Evolutionary conservation across 2,888 invertebrate species (phyloP).

Genomic region (Zonitis immaculata): DNA sequence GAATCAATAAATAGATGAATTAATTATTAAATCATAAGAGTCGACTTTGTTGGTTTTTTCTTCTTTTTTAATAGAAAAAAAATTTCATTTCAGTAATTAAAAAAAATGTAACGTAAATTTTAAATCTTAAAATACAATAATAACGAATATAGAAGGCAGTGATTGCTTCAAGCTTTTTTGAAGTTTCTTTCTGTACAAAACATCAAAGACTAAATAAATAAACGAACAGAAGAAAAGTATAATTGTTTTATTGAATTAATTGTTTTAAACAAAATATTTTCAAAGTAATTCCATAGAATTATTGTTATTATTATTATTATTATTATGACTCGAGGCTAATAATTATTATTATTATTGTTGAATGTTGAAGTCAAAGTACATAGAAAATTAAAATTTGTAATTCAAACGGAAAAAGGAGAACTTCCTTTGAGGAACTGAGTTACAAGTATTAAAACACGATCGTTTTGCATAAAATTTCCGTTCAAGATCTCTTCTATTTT

Average conservation of each 20-base stretch:
- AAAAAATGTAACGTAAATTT: too few species aligned
- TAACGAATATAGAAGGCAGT: too few species aligned
- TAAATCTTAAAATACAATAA: too few species aligned
- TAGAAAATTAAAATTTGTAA: slow-evolving; percentile 1
- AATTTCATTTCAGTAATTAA: too few species aligned
- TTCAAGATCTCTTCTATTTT: not conserved
- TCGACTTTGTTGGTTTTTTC: not conserved
- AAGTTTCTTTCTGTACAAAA: not conserved
- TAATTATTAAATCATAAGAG: not conserved
- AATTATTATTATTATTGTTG: not conserved
- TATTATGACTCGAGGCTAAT: not conserved
- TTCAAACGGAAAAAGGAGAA: not conserved
- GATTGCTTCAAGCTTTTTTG: too few species aligned
- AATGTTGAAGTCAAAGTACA: not conserved
- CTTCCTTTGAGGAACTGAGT: not conserved
- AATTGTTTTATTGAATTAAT: slow-evolving; percentile 1
- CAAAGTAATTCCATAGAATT: not conserved
- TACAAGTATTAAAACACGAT: not conserved
- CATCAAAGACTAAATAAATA: not conserved
- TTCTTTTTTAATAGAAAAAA: too few species aligned
- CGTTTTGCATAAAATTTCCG: slow-evolving; percentile 1
- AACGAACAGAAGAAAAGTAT: not conserved
- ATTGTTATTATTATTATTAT: not conserved
- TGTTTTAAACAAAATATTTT: not conserved
- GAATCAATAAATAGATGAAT: not conserved